Conservation (phyloP, 2,797 vertebrate species). For the Eulemur coronatus region DNA sequence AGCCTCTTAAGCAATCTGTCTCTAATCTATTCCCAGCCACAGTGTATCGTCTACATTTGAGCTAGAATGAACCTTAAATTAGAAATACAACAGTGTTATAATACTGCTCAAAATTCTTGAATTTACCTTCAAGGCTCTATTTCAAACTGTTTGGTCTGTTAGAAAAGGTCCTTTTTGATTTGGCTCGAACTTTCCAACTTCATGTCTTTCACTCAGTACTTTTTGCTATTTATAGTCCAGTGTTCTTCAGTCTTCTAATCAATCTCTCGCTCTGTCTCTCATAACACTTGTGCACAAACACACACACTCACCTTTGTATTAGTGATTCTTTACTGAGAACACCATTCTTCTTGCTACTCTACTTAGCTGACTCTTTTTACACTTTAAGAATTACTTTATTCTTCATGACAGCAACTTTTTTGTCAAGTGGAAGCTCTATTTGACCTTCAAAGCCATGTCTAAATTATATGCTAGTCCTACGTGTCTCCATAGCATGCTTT, state of each 20-base stretch:
- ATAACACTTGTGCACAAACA: background rate
- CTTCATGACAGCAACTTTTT: background rate
- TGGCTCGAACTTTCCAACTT: background rate
- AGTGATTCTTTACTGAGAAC: background rate
- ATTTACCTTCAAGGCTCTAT: background rate
- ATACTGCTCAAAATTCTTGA: background rate
- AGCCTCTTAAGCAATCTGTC: background rate
- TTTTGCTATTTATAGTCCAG: background rate
- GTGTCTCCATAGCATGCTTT: background rate
- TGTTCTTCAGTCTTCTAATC: background rate
- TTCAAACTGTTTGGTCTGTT: background rate
- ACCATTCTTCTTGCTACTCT: background rate
- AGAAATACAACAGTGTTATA: background rate
- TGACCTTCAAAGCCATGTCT: background rate
- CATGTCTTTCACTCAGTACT: rapidly evolving
- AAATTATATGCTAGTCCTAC: background rate
- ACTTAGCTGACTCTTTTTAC: background rate
- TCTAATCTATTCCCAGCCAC: background rate
- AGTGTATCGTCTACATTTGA: background rate
- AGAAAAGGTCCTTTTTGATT: background rate
- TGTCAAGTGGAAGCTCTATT: background rate
- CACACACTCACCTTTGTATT: background rate
- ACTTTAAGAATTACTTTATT: background rate
- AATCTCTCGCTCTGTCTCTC: background rate
- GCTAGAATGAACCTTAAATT: background rate